These are phyloP conservation scores for Craseonycteris thonglongyai DNA, from an alignment of 2,113 vertebrate species.

Conservation along the genomic window DNA sequence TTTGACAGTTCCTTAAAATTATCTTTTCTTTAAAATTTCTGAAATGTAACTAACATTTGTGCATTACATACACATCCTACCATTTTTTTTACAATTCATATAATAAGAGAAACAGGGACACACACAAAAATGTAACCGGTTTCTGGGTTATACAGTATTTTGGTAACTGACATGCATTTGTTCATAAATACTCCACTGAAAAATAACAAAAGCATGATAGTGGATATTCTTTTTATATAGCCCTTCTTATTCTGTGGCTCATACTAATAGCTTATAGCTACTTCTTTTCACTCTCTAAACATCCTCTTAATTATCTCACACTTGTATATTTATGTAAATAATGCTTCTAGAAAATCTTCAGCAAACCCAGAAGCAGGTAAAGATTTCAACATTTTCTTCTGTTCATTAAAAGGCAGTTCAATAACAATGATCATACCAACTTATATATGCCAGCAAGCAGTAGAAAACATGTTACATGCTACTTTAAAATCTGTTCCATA, in stretches of 20 bases:
- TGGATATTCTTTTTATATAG: not conserved
- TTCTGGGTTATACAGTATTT: not conserved
- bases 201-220: not conserved
- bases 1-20: not conserved
- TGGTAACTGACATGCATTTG: conserved; percentile 25
- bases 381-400: not conserved
- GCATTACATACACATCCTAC: not conserved
- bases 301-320: not conserved
- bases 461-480: not conserved
- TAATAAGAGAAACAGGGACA: conserved; percentile 21
- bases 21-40: conserved; percentile 11
- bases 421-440: not conserved
- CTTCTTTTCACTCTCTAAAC: not conserved
- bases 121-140: conserved; percentile 13
- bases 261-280: not conserved
- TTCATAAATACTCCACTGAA: not conserved
- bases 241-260: not conserved
- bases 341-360: not conserved
- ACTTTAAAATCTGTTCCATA: not conserved
- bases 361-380: not conserved
- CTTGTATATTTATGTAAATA: not conserved
- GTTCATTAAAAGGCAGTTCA: not conserved
- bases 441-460: not conserved
- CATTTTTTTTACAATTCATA: conserved; percentile 22
- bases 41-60: conserved; percentile 17